These are phyloP conservation scores for Fregata magnificens DNA, from an alignment of 2,113 vertebrate species.

Conservation along the genomic window DNA sequence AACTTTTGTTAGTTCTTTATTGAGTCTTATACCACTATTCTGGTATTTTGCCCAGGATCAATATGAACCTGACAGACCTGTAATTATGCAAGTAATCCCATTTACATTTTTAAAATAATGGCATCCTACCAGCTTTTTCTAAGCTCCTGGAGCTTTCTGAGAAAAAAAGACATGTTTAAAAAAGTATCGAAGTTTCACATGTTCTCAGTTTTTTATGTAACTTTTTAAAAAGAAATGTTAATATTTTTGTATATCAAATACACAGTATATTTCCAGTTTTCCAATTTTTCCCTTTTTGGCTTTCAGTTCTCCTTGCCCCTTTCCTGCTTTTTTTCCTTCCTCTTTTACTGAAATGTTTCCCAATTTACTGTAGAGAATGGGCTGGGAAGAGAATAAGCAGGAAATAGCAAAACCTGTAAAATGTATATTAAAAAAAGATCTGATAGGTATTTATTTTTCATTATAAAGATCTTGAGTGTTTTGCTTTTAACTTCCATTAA, in stretches of 20 bases:
- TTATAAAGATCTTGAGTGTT: not conserved
- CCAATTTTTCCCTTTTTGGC: not conserved
- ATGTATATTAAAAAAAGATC: not conserved
- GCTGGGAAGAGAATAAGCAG: not conserved
- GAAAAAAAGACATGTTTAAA: not conserved
- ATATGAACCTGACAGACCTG: not conserved
- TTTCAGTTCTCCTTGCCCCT: not conserved
- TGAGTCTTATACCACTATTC: not conserved
- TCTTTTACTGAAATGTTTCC: not conserved
- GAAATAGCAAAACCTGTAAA: not conserved
- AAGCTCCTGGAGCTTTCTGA: not conserved
- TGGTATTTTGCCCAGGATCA: not conserved
- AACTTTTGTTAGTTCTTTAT: not conserved
- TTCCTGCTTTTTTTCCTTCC: not conserved
- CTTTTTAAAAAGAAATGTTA: not conserved
- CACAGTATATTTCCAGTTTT: not conserved
- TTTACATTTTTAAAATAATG: not conserved
- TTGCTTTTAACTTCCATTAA: not conserved
- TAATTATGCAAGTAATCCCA: not conserved
- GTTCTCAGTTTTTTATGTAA: not conserved
- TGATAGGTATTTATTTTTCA: not conserved
- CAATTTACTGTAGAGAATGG: not conserved
- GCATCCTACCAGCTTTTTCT: not conserved
- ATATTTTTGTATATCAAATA: not conserved
- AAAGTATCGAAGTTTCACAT: not conserved